Conservation (phyloP, 2,888 invertebrate species). For the Acanthosoma haemorrhoidale region DNA sequence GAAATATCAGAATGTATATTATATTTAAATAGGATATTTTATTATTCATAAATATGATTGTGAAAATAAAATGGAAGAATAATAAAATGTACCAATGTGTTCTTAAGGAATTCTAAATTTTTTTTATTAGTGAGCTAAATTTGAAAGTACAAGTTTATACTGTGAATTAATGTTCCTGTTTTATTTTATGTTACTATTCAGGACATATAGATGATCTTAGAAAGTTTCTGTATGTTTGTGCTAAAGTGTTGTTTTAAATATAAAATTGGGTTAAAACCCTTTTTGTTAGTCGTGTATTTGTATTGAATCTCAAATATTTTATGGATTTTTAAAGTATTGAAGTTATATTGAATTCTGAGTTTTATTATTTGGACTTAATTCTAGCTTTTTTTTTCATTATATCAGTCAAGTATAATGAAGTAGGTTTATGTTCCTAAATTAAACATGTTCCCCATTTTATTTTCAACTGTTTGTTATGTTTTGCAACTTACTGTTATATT, state of each 20-base stretch:
- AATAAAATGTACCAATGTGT: slow-evolving; percentile 12
- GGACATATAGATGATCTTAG: background rate
- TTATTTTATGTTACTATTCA: background rate
- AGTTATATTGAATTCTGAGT: too few species aligned
- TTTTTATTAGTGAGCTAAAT: background rate
- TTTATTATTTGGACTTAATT: too few species aligned
- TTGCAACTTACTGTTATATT: background rate
- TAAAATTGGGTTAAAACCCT: background rate
- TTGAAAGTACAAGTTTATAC: background rate
- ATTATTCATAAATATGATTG: background rate
- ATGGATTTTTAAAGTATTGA: too few species aligned
- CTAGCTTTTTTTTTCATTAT: too few species aligned
- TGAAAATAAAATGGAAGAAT: background rate
- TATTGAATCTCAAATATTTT: background rate
- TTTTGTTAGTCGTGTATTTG: background rate
- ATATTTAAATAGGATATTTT: slow-evolving; percentile 9
- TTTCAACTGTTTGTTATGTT: background rate
- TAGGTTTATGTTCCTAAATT: slow-evolving; percentile 1
- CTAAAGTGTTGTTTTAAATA: background rate
- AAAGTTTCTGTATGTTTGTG: background rate
- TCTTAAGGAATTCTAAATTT: background rate
- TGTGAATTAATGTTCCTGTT: background rate
- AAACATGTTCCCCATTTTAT: background rate
- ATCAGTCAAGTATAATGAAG: background rate
- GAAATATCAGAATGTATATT: slow-evolving; percentile 1